These are phyloP conservation scores for Pentalonia nigronervosa DNA, from an alignment of 1,140 invertebrate species.

Conservation along the genomic window DNA sequence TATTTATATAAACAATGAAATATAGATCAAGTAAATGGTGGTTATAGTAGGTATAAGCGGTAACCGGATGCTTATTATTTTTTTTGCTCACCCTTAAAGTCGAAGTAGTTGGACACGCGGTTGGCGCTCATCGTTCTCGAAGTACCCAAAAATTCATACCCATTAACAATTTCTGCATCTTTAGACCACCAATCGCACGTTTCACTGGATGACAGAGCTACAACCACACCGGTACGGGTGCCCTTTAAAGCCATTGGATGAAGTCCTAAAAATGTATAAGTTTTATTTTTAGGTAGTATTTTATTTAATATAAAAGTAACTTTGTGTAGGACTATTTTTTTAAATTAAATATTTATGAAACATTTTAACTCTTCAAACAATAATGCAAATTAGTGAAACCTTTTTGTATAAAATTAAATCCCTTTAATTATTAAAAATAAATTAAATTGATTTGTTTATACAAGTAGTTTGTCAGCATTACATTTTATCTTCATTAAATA, in stretches of 20 bases:
- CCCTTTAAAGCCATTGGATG: slow-evolving; percentile 57
- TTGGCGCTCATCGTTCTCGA: slow-evolving; percentile 74
- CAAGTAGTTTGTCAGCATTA: background rate
- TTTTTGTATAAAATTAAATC: background rate
- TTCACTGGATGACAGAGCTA: slow-evolving; percentile 54
- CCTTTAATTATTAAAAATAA: background rate
- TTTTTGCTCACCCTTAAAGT: slow-evolving; percentile 67
- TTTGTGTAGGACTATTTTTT: background rate
- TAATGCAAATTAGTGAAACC: too few relatives aligned
- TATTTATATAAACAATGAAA: background rate
- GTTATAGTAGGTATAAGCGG: background rate
- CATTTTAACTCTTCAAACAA: too few relatives aligned
- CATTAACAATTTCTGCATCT: slow-evolving; percentile 61
- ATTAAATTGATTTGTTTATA: too few relatives aligned
- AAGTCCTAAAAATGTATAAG: slow-evolving; percentile 37
- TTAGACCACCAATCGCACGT: slow-evolving; percentile 57
- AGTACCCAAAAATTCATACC: slow-evolving; percentile 73
- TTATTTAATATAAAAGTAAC: background rate
- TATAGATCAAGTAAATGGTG: background rate
- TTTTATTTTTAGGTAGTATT: background rate
- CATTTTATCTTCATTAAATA: background rate
- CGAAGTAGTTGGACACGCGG: slow-evolving; percentile 72
- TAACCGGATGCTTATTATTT: background rate
- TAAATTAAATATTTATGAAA: too few relatives aligned
- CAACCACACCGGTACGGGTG: slow-evolving; percentile 51